A percentile compares a stretch with the other conserved stretches of the same genome.
Conservation (phyloP, 1,140 invertebrate genomes). For the Drosophila chauvacae region DNA sequence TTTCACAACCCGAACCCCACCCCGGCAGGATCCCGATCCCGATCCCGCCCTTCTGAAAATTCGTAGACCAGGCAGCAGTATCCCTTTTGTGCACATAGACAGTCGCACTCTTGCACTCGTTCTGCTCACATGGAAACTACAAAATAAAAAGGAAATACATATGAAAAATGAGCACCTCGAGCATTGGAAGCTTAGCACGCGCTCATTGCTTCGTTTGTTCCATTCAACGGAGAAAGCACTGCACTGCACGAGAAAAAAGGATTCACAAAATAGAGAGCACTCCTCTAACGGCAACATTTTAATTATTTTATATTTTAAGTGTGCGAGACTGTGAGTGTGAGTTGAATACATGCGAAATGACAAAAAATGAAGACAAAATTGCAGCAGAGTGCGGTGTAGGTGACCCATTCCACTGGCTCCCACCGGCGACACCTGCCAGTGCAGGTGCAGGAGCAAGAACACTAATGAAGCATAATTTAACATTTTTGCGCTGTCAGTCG, state of each 20-base stretch:
- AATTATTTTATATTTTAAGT: constrained; percentile 79
- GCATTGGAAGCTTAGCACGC: constrained; percentile 65
- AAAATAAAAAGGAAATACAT: constrained; percentile 11
- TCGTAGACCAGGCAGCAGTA: constrained; percentile 54
- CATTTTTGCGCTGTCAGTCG: constrained; percentile 54
- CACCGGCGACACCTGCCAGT: constrained; percentile 24
- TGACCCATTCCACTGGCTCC: constrained; percentile 31
- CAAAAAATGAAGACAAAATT: constrained; percentile 59
- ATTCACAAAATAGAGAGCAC: constrained; percentile 50
- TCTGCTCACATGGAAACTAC: constrained; percentile 40
- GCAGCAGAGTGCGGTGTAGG: constrained; percentile 32
- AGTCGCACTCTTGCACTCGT: constrained; percentile 32
- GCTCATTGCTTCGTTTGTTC: constrained; percentile 66
- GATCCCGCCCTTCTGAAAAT: constrained; percentile 30
- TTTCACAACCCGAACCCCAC: constrained; percentile 11
- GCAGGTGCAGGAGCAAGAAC: constrained; percentile 52
- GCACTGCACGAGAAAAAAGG: constrained; percentile 28
- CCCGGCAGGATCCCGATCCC: constrained; percentile 3
- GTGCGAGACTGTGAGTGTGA: constrained; percentile 28
- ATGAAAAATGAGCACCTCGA: constrained; percentile 65
- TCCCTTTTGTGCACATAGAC: constrained; percentile 62
- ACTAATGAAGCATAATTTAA: constrained; percentile 83
- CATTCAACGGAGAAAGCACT: constrained; percentile 62
- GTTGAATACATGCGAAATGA: constrained; percentile 63
- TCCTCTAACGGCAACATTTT: constrained; percentile 71